Evolutionary conservation across 2,113 vertebrate species (phyloP), one percentile per base, ranked within the genome.

Genomic region (Oreotrochilus melanogaster): DNA sequence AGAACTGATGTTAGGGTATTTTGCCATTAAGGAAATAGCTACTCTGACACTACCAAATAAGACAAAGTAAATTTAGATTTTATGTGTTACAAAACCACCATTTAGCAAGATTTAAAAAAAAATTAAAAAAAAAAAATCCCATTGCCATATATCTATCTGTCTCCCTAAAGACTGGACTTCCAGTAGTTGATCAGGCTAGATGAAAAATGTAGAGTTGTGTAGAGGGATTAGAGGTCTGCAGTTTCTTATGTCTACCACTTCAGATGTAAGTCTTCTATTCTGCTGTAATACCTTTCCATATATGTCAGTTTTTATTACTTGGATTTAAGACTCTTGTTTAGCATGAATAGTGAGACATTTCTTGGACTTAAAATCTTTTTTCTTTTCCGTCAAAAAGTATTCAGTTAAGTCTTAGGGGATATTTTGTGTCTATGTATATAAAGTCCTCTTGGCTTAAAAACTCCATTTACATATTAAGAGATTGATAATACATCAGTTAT

Each of bases 131-230:
- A 48, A 43, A 45, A 25, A 42, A 8, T 35, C 7, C 10, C 80
- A 2, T 17, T 74, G 4, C 10, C 3, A 2, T 58, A 0, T 72
- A 48, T 31, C 8, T 90, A 7, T 30, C 11, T 47, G 1, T 58
- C 37, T 53, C 31, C 42, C 53, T 69, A 8, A 53, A 73, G 39
- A 21, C 42, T 48, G 0, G 4, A 14, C 11, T 4, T 65, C 24
- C 10, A 11, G 3, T 67, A 72, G 10, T 72, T 1, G 15, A 6
- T 92, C 53, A 67, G 25, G n/a, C 19, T 65, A 30, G 18, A 28
- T 70, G 50, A 33, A 53, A 86, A 92, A 47, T 30, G 14, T 37
- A 56, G n/a, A 53, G 31, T 47, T 70, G 19, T 61, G 17, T 45
- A 33, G 37, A 69, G 15, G 7, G 11, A 45, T 67, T 72, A 75